phyloP scores from a whole-genome alignment of 2,888 invertebrate genomes.

The Entomobrya multifasciata region DNA sequence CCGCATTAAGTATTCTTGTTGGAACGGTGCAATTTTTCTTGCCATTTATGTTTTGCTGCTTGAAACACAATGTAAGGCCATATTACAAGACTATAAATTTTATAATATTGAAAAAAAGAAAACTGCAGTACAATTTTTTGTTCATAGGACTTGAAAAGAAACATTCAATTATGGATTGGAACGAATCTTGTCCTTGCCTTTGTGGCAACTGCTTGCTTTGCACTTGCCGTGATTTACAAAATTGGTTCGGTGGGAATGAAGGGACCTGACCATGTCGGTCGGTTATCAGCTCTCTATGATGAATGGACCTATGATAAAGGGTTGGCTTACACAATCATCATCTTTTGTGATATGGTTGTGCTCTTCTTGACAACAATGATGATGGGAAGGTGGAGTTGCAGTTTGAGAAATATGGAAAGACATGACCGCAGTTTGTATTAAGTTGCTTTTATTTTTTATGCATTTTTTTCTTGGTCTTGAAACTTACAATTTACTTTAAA shows the following conservation, averaged over 20 bases:
- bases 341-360: slow-evolving; percentile 70
- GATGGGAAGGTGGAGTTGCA: slow-evolving; percentile 69
- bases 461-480: too few relatives aligned
- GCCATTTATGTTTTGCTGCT: slow-evolving; percentile 71
- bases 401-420: slow-evolving; percentile 36
- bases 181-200: slow-evolving; percentile 64
- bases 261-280: slow-evolving; percentile 51
- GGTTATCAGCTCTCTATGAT: slow-evolving; percentile 66
- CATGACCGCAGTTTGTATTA: slow-evolving; percentile 51
- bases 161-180: slow-evolving; percentile 72
- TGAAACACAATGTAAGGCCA: slow-evolving; percentile 60
- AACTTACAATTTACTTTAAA: too few relatives aligned
- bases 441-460: not conserved
- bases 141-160: slow-evolving; percentile 62
- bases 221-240: slow-evolving; percentile 66
- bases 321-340: slow-evolving; percentile 58
- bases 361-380: slow-evolving; percentile 62
- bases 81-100: too few relatives aligned
- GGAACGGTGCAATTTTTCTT: slow-evolving; percentile 71
- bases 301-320: slow-evolving; percentile 74
- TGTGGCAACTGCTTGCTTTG: slow-evolving; percentile 62
- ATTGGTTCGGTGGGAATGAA: slow-evolving; percentile 70
- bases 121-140: not conserved
- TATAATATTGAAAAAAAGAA: not conserved
- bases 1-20: slow-evolving; percentile 66